A percentile compares a stretch with the other conserved stretches of the same genome.
These are phyloP conservation scores for Gymnobelideus leadbeateri DNA, from an alignment of 2,113 vertebrate species.

Conservation along the genomic window DNA sequence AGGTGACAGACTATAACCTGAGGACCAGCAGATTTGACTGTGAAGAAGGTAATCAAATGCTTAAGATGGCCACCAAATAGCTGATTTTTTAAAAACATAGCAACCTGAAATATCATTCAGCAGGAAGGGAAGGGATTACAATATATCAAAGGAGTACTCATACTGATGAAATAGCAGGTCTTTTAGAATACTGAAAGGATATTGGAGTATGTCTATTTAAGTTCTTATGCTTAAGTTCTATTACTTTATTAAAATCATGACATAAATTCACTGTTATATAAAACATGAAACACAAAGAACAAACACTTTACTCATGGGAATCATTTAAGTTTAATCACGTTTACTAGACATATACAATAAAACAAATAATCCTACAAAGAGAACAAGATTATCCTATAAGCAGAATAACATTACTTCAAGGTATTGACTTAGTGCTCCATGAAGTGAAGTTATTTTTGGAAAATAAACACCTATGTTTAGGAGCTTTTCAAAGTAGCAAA, in stretches of 20 bases:
- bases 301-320: constrained; percentile 1
- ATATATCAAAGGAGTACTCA: not conserved
- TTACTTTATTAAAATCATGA: not conserved
- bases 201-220: no score
- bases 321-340: constrained; percentile 38
- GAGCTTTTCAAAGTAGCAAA: constrained; percentile 44
- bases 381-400: constrained; percentile 32
- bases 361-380: constrained; percentile 39
- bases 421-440: constrained; percentile 39
- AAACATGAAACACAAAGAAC: not conserved
- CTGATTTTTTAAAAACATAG: not conserved
- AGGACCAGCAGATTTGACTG: no score
- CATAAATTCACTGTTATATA: no score
- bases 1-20: not conserved
- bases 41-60: not conserved
- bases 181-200: not conserved
- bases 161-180: not conserved
- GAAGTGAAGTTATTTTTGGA: constrained; percentile 64
- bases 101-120: not conserved
- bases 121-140: not conserved
- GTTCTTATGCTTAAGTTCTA: not conserved
- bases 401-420: constrained; percentile 63
- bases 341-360: constrained; percentile 5
- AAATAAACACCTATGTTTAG: constrained; percentile 47
- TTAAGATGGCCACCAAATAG: not conserved